phyloP scores from a whole-genome alignment of 2,888 invertebrate genomes.

The Laspeyria flexula region DNA sequence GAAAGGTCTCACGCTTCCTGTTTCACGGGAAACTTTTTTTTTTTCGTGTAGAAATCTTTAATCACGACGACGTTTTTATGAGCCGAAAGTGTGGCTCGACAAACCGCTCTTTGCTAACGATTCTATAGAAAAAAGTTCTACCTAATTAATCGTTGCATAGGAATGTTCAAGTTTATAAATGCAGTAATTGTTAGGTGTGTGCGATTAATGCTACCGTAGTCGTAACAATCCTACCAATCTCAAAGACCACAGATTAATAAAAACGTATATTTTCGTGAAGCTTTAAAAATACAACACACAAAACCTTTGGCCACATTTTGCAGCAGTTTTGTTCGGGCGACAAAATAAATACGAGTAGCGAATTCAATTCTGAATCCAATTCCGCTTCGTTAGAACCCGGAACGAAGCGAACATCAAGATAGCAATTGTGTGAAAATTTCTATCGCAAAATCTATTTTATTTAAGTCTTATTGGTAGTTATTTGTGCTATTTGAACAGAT shows the following conservation, averaged over 20 bases:
- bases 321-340: neutral
- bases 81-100: constrained; percentile 1
- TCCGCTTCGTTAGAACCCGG: constrained; percentile 3
- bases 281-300: neutral
- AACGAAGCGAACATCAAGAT: neutral
- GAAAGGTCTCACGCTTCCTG: constrained; percentile 24
- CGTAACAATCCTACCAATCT: no score
- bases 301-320: neutral
- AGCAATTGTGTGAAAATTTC: neutral
- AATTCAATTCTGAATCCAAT: constrained; percentile 1
- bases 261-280: neutral
- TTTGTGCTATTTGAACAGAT: neutral
- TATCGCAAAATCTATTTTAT: neutral
- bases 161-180: no score
- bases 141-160: neutral
- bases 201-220: no score
- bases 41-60: constrained; percentile 3
- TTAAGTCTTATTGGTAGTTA: neutral
- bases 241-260: no score
- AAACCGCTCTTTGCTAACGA: constrained; percentile 3
- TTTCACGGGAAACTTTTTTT: constrained; percentile 17
- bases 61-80: constrained; percentile 6
- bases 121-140: neutral
- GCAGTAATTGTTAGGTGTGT: no score
- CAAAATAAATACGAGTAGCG: neutral